Evolutionary conservation across 2,797 vertebrate species (phyloP).

Genomic region (Myoxocephalus aenaeus): DNA sequence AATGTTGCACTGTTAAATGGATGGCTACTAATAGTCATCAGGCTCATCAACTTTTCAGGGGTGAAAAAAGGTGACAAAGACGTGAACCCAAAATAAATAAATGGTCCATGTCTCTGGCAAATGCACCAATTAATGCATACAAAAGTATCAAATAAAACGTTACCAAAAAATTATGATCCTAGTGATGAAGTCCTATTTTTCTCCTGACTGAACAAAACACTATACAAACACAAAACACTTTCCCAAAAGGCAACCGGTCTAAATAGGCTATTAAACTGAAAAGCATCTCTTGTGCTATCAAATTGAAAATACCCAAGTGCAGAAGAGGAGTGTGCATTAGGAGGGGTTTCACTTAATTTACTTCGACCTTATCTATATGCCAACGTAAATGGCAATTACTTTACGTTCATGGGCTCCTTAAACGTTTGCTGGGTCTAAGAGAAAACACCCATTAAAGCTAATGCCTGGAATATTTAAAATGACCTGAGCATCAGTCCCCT

Average conservation of each 20-base stretch:
- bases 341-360: no score
- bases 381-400: no score
- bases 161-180: not conserved
- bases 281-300: not conserved
- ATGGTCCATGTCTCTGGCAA: not conserved
- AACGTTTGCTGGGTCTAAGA: not conserved
- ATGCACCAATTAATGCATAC: not conserved
- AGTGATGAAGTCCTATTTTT: not conserved
- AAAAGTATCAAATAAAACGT: not conserved
- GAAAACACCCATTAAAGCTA: not conserved
- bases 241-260: not conserved
- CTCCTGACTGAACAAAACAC: not conserved
- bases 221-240: not conserved
- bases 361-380: no score
- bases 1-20: not conserved
- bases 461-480: not conserved
- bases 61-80: not conserved
- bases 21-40: not conserved
- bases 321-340: no score
- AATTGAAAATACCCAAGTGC: not conserved
- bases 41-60: no score
- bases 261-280: not conserved
- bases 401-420: no score
- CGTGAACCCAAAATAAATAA: not conserved
- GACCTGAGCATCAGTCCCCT: not conserved